Evolutionary conservation across 2,888 invertebrate genomes (phyloP), one percentile per base, ranked within the genome.

Genomic region (Rapana venosa): DNA sequence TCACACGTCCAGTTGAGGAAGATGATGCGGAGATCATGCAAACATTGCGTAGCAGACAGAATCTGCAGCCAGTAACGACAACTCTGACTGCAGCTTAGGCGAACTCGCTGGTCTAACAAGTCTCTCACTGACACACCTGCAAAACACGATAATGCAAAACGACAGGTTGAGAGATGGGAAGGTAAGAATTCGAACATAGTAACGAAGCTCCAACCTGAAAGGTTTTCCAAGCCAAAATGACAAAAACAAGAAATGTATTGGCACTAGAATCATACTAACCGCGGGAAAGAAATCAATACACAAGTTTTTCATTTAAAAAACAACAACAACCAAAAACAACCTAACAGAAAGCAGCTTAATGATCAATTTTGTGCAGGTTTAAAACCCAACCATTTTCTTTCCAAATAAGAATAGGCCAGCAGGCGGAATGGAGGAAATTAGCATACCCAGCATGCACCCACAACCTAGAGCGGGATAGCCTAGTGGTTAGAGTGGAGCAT

Each of bases 1-100:
- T 89, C 36, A 89, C 89, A 84, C 22, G 66, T 30, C 89, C 89
- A 89, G 74, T 74, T 84, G 74, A 89, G 89, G 66, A 84, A 89
- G 70, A 83, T 74, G 35, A 89, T 85, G 56, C 47, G 17, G 2
- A 70, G 56, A 20, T n/a, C 26, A 32, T 89, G 89, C 26, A 89
- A 47, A 26, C 32, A 26, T 11, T 85, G 47, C 13, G 61, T 30
- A 1, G 89, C 89, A 1, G 56, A 56, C 74, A 89, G 70, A 26
- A 89, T 89, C 74, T 89, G 89, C 22, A 32, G n/a, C 47, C 85
- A 66, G 85, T 84, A 89, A 5, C 32, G 26, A 26, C 22, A 26
- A 11, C 74, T 35, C 74, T 85, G 83, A 17, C 36, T 0, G 15
- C 56, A 26, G 22, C 22, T n/a, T 1, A 89, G 58, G 5, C 32